Conservation (phyloP, 2,113 vertebrate genomes). For the Elachura formosa region DNA sequence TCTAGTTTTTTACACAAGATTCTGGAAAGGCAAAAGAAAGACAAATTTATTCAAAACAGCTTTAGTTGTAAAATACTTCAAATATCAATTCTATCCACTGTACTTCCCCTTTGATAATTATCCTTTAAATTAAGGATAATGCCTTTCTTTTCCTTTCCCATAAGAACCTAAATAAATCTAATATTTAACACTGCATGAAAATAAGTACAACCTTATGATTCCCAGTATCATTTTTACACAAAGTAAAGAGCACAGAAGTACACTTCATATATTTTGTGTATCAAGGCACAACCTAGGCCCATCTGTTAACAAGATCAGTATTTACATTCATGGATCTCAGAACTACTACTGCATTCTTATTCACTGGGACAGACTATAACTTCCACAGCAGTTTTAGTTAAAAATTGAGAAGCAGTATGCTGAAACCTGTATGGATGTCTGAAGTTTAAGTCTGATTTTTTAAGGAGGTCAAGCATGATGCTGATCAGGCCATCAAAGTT, state of each 20-base stretch:
- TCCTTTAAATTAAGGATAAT: neutral
- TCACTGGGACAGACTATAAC: neutral
- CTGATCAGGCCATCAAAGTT: neutral
- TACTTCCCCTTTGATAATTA: neutral
- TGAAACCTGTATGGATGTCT: neutral
- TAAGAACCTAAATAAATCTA: neutral
- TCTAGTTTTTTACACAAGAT: neutral
- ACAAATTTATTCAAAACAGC: neutral
- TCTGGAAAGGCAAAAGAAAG: neutral
- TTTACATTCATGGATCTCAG: neutral
- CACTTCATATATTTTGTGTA: neutral
- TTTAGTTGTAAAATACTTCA: neutral
- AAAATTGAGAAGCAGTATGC: neutral
- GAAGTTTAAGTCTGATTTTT: neutral
- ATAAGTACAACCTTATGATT: neutral
- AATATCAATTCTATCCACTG: neutral
- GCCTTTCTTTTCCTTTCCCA: neutral
- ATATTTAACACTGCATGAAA: neutral
- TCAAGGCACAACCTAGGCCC: neutral
- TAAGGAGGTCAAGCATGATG: neutral
- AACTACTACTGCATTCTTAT: neutral
- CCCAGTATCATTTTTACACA: neutral
- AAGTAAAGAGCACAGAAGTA: neutral
- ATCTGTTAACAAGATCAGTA: neutral
- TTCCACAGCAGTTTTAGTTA: neutral